These are phyloP conservation scores for Palythoa caribaeorum DNA, from an alignment of 92 coral and sea anemone genomes.

Conservation along the genomic window DNA sequence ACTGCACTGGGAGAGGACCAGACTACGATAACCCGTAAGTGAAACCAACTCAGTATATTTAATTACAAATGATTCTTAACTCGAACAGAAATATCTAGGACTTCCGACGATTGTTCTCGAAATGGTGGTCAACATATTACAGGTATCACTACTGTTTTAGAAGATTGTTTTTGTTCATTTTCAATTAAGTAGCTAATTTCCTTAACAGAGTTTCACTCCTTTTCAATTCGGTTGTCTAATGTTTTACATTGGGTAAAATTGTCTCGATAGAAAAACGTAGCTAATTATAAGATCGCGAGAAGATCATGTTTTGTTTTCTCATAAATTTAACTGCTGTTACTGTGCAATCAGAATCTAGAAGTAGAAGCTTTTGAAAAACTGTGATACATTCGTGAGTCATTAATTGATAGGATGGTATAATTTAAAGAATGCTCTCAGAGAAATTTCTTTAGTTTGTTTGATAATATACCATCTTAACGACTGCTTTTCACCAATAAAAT, in stretches of 20 bases:
- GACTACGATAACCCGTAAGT: constrained; percentile 95
- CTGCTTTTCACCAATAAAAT: too few species aligned
- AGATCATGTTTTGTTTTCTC: not conserved
- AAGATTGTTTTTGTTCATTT: too few species aligned
- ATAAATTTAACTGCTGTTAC: not conserved
- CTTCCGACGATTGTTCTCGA: too few species aligned
- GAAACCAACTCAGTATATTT: not conserved
- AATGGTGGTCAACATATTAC: too few species aligned
- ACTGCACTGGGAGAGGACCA: constrained; percentile 97
- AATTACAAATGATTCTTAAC: not conserved
- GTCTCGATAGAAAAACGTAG: too few species aligned
- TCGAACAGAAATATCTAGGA: too few species aligned
- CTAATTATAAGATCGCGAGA: not conserved
- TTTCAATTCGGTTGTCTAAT: too few species aligned
- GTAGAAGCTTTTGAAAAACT: not conserved
- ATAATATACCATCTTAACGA: too few species aligned
- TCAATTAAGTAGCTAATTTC: too few species aligned
- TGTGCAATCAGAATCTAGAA: not conserved
- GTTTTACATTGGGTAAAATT: too few species aligned
- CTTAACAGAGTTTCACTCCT: too few species aligned
- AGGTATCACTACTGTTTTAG: too few species aligned
- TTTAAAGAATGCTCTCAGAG: not conserved
- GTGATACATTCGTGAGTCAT: not conserved
- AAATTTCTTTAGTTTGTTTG: not conserved
- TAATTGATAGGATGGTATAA: not conserved